Conservation (phyloP, 2,888 invertebrate genomes). For the Chesias legatella region DNA sequence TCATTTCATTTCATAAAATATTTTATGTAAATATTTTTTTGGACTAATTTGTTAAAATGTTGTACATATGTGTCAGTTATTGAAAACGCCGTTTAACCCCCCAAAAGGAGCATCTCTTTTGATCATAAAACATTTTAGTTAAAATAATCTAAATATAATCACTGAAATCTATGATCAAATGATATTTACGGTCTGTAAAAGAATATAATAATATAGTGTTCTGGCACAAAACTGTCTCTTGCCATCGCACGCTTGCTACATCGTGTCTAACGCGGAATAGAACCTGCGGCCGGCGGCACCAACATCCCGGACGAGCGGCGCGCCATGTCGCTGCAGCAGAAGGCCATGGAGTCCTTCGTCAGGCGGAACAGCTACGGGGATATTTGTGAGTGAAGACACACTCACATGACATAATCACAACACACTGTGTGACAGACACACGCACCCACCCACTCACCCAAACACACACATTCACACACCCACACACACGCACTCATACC, state of each 20-base stretch:
- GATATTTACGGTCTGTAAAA: too few species aligned
- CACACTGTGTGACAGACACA: neutral
- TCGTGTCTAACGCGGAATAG: conserved; percentile 60
- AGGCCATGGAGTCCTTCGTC: conserved; percentile 84
- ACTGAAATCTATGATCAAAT: too few species aligned
- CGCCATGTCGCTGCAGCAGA: conserved; percentile 70
- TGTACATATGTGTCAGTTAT: too few species aligned
- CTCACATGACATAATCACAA: conserved; percentile 6
- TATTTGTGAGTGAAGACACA: conserved; percentile 78
- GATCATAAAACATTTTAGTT: too few species aligned
- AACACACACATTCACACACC: neutral
- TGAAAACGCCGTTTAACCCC: too few species aligned
- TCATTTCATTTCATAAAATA: too few species aligned
- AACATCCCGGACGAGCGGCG: conserved; percentile 81
- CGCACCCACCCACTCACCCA: neutral
- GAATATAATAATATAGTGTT: neutral
- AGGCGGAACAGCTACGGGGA: conserved; percentile 88
- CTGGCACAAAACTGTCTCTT: conserved; percentile 23
- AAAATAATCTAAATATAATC: too few species aligned
- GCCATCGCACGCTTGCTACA: conserved; percentile 27
- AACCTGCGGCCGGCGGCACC: conserved; percentile 56
- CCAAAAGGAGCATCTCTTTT: too few species aligned
- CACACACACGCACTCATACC: too few species aligned
- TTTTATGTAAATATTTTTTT: too few species aligned
- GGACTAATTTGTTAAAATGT: too few species aligned